These are phyloP conservation scores for Sminthopsis crassicaudata DNA, from an alignment of 2,113 vertebrate genomes.

Conservation along the genomic window DNA sequence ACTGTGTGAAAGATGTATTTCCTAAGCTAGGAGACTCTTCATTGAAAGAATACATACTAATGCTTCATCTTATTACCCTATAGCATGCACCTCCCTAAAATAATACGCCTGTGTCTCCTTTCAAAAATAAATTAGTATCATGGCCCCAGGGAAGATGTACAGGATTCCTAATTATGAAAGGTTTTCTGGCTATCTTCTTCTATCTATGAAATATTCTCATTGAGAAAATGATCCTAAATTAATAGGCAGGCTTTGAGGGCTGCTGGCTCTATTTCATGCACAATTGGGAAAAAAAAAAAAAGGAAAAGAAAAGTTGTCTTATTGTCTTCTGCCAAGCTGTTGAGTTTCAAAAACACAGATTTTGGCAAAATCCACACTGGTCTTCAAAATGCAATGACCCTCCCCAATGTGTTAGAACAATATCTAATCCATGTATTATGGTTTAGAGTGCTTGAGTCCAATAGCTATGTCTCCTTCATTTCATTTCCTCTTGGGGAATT, in stretches of 20 bases:
- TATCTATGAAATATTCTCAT: background rate
- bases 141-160: rapidly evolving
- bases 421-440: background rate
- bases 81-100: background rate
- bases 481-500: background rate
- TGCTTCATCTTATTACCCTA: background rate
- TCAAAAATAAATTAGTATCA: background rate
- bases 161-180: background rate
- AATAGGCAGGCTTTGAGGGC: background rate
- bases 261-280: background rate
- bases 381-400: rapidly evolving
- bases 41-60: background rate
- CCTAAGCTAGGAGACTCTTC: conserved; percentile 39
- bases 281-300: rapidly evolving
- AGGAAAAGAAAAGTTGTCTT: rapidly evolving
- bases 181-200: background rate
- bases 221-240: background rate
- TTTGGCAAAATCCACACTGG: background rate
- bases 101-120: rapidly evolving
- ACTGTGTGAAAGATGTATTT: conserved; percentile 6
- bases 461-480: background rate
- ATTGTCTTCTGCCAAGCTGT: background rate
- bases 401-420: background rate
- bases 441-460: rapidly evolving
- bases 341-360: background rate